Base-by-base conservation (phyloP, 2,113 vertebrate species). In the Shinisaurus crocodilurus region DNA sequence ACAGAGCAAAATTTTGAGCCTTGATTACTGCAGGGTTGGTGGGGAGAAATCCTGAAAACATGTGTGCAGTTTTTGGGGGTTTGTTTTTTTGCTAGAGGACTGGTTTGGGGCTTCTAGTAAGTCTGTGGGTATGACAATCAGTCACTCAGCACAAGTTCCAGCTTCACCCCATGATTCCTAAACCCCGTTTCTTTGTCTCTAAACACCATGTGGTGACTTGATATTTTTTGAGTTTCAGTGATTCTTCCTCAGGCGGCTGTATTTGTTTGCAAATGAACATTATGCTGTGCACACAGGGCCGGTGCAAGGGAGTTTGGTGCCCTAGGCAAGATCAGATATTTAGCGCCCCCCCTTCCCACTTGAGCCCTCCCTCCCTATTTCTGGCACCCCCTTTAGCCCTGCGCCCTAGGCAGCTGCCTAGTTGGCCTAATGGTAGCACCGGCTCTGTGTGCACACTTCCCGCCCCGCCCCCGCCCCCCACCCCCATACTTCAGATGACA, bases 21-120 rank as follows among this genome's bases (percentile, higher is more conserved):
- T n/a, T 88, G 72, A 67, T 45, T 67, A 54, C 86, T 80, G 40
- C 3, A 37, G 20, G 54, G 54, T 27, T n/a, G 48, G 86, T 77
- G 75, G 75, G 50, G 75, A 67, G 40, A 65, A 87, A 88, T 18
- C 57, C 60, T 79, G 86, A 77, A 79, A 88, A 45, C 86, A 77
- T 86, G 48, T 75, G 70, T 86, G 70, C 45, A 57, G 20, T 45
- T 81, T 84, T 67, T n/a, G n/a, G n/a, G n/a, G 37, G 29, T 20
- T 70, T 32, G 45, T 85, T 84, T 29, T 69, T 40, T 84, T 69
- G 50, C 27, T 54, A n/a, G 45, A 72, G 65, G 69, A 75, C 74
- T 29, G 34, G 48, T 86, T 86, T 37, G 70, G 48, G 85, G n/a
- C 84, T 86, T 72, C 67, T 86, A 37, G 45, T 25, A n/a, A 72